Evolutionary conservation across 2,797 vertebrate species (phyloP).

Genomic region (Tragopan temminckii): DNA sequence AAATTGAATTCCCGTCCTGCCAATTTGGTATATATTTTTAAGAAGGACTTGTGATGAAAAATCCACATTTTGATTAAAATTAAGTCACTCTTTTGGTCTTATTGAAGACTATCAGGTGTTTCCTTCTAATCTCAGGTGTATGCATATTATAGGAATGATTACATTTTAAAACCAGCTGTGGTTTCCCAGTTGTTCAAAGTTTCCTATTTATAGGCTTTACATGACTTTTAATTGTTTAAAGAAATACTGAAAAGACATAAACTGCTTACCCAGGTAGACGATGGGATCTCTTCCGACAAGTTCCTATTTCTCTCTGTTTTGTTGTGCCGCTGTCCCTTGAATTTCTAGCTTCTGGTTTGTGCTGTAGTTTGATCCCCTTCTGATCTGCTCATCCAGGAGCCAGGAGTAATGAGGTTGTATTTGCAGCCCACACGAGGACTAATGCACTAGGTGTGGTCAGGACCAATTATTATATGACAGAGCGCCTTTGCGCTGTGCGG

Average conservation of each 20-base stretch:
- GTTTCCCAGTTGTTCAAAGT: not conserved
- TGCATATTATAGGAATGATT: not conserved
- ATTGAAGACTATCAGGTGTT: not conserved
- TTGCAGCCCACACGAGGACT: slow-evolving; percentile 78
- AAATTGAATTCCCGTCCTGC: not conserved
- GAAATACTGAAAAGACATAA: not conserved
- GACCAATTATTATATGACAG: slow-evolving; percentile 80
- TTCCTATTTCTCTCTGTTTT: not conserved
- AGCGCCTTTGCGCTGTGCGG: slow-evolving; percentile 71
- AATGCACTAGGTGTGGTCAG: slow-evolving; percentile 90
- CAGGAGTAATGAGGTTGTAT: slow-evolving; percentile 50
- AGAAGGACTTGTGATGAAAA: not conserved
- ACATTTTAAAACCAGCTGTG: not conserved
- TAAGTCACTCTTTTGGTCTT: not conserved
- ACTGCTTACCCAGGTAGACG: slow-evolving; percentile 50
- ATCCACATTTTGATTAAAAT: not conserved
- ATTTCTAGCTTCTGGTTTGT: not conserved
- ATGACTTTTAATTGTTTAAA: not conserved
- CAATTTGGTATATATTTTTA: not conserved
- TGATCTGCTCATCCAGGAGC: slow-evolving; percentile 8
- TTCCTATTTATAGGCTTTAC: not conserved
- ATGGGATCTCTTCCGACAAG: not conserved
- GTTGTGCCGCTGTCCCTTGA: not conserved
- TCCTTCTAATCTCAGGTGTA: not conserved
- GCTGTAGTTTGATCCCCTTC: slow-evolving; percentile 42